A percentile compares a stretch with the other conserved stretches of the same genome.
These are phyloP conservation scores for Morpho helenor DNA, from an alignment of 2,888 invertebrate genomes.

Conservation along the genomic window DNA sequence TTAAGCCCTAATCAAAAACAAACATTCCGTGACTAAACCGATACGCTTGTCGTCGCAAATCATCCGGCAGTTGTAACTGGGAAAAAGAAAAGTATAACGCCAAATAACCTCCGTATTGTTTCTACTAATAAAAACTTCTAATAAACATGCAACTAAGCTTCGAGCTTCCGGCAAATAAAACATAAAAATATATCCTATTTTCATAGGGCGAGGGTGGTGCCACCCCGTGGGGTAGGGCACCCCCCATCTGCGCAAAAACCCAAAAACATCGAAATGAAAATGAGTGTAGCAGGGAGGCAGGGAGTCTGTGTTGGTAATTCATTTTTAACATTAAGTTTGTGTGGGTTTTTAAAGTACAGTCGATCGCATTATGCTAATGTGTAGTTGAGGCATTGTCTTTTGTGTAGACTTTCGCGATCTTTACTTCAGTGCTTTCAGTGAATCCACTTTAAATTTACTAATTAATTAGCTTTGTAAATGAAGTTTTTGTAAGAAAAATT, in stretches of 20 bases:
- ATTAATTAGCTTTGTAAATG: constrained; percentile 4
- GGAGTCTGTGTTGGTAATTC: constrained; percentile 76
- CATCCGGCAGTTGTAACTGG: constrained; percentile 34
- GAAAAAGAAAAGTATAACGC: constrained; percentile 34
- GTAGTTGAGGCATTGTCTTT: constrained; percentile 25
- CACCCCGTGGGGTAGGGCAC: constrained; percentile 35
- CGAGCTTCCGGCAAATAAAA: constrained; percentile 78
- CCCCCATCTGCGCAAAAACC: constrained; percentile 77
- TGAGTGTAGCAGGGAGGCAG: constrained; percentile 72
- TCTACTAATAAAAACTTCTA: constrained; percentile 79
- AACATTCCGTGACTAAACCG: constrained; percentile 60
- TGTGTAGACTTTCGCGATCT: constrained; percentile 1
- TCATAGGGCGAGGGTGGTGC: constrained; percentile 71
- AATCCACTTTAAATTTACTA: neutral
- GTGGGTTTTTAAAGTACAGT: constrained; percentile 78
- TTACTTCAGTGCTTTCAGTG: neutral
- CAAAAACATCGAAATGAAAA: constrained; percentile 80
- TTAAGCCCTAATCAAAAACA: constrained; percentile 41
- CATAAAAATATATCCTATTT: constrained; percentile 80
- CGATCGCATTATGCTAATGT: constrained; percentile 38
- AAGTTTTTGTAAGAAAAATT: too few relatives aligned
- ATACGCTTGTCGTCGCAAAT: constrained; percentile 62
- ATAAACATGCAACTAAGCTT: constrained; percentile 79
- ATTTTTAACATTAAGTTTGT: constrained; percentile 78
- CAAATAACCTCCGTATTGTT: constrained; percentile 57